Evolutionary conservation across 2,797 vertebrate genomes (phyloP).

Genomic region (Graptemys geographica): DNA sequence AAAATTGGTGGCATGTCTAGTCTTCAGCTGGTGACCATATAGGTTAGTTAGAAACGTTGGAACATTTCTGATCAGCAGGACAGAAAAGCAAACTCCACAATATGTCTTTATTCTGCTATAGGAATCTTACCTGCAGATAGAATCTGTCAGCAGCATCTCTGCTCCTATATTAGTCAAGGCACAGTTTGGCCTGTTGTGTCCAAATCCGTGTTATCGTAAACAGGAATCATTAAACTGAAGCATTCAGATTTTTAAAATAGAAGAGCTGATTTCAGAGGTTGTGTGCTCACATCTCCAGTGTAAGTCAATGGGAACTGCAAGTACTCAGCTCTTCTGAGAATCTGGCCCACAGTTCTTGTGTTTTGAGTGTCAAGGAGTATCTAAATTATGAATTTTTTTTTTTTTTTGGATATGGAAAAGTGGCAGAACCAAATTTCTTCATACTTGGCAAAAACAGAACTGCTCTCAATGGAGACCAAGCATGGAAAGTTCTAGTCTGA

Average conservation of each 20-base stretch:
- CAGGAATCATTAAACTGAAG: constrained; percentile 41
- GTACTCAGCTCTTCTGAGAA: constrained; percentile 48
- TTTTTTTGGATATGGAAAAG: constrained; percentile 54
- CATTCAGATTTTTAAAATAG: constrained; percentile 62
- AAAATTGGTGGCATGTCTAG: rapidly evolving
- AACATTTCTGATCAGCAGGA: rapidly evolving
- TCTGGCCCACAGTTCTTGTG: constrained; percentile 60
- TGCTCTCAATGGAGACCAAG: constrained; percentile 57
- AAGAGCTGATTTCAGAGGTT: constrained; percentile 66
- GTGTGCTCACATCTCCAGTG: neutral
- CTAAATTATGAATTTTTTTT: constrained; percentile 56
- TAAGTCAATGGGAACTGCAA: constrained; percentile 29
- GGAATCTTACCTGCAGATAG: too few relatives aligned
- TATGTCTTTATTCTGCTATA: neutral
- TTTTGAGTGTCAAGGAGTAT: constrained; percentile 51
- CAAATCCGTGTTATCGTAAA: constrained; percentile 22
- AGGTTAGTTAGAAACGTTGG: neutral
- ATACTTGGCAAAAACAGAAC: constrained; percentile 48
- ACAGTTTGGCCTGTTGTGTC: neutral
- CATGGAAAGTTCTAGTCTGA: constrained; percentile 59
- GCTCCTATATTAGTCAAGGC: constrained; percentile 2
- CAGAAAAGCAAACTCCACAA: neutral
- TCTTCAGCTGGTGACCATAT: rapidly evolving
- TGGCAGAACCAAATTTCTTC: constrained; percentile 56
- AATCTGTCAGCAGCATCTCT: neutral